Base-by-base conservation (phyloP, 2,888 invertebrate species). In the Orchesellides sinensis region DNA sequence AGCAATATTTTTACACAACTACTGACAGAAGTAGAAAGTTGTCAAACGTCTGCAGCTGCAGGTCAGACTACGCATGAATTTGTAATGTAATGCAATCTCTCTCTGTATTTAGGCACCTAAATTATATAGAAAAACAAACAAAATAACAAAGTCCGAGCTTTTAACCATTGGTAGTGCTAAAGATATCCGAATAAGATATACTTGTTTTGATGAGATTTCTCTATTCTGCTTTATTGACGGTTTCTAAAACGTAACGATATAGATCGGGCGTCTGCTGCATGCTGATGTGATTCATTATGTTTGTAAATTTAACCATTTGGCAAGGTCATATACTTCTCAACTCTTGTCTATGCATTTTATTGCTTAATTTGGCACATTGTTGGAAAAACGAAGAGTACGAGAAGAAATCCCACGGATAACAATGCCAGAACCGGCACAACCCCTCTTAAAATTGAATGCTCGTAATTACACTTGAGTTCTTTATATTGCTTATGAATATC, bases 11-110 rank as follows among this genome's bases (percentile, higher is more conserved):
- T 73, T 35, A 52, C 27, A 56, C 47, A 68, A 56, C 69, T 17
- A 27, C 63, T 49, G 69, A 70, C 45, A 80, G 65, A 72, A 80
- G 80, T 80, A 80, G 80, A 80, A 80, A 80, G 80, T 80, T 80
- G 80, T 72, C 72, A 80, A 80, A 80, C 72, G 65, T 70, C 80
- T 72, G 72, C 61, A 68, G 77, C 66, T 59, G 61, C 47, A 74
- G 47, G 68, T 77, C 69, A 77, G 59, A 61, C 56, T 21, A 56
- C 56, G 56, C 75, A 75, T 75, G 75, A 63, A 74, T 74, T 74
- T 65, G 56, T 75, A 75, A 75, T 75, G 52, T 21, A 35, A 65
- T 66, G 56, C 74, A 74, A 74, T 63, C 63, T 63, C 63, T 63
- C 63, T 63, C 19, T 6, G 8, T 21, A 17, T 1, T n/a, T 52